Conservation (phyloP, 2,888 invertebrate species). For the Hipparchia sbordonii region DNA sequence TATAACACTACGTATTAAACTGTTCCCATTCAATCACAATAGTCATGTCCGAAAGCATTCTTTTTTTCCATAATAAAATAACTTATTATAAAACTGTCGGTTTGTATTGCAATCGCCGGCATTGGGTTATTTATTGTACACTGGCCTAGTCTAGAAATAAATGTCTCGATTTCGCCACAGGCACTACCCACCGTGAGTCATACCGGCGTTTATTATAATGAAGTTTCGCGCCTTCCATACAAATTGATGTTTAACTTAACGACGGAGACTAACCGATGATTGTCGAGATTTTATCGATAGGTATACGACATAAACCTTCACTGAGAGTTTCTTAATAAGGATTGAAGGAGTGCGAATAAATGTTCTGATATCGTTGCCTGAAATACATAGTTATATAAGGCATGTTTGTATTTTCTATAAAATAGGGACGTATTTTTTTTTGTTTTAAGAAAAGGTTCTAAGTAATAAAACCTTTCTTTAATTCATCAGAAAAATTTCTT, state of each 20-base stretch:
- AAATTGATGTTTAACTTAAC: constrained; percentile 42
- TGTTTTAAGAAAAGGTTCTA: too few species aligned
- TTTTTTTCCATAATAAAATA: constrained; percentile 45
- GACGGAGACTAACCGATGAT: constrained; percentile 38
- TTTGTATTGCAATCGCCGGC: constrained; percentile 57
- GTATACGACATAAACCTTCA: constrained; percentile 31
- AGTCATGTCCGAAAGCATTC: constrained; percentile 52
- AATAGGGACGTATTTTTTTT: too few species aligned
- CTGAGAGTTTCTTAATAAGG: constrained; percentile 31
- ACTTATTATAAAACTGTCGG: constrained; percentile 61
- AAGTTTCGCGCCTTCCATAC: constrained; percentile 46
- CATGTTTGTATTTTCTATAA: neutral
- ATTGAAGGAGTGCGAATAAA: constrained; percentile 28
- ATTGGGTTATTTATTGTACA: constrained; percentile 62
- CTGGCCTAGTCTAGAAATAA: constrained; percentile 53
- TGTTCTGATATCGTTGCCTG: constrained; percentile 5
- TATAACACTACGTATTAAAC: constrained; percentile 66
- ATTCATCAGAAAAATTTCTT: too few species aligned
- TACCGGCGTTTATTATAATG: constrained; percentile 45
- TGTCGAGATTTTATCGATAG: constrained; percentile 39
- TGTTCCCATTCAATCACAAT: constrained; percentile 63
- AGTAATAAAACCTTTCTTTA: too few species aligned
- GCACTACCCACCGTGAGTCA: constrained; percentile 46
- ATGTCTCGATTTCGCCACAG: constrained; percentile 51
- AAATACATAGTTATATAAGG: neutral